A percentile compares a stretch with the other conserved stretches of the same genome.
phyloP scores from a whole-genome alignment of 2,113 vertebrate species.

The Elephantulus edwardii region DNA sequence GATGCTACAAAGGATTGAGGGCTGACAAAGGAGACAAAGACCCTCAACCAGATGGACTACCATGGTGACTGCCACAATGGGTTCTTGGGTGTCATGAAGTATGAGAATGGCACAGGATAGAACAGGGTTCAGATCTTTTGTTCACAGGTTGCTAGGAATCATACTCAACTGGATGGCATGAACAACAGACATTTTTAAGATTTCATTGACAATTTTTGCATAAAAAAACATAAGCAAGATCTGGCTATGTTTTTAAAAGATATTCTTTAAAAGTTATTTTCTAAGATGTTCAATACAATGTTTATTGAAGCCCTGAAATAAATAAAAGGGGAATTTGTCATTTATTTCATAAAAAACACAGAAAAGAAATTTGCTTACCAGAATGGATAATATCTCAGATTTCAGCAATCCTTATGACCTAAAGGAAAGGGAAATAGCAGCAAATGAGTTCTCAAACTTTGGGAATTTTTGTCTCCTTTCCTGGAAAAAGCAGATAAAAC shows the following conservation, averaged over 20 bases:
- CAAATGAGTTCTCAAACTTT: conserved; percentile 46
- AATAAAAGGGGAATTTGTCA: neutral
- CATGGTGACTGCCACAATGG: no score
- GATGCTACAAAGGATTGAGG: no score
- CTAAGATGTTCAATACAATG: conserved; percentile 2
- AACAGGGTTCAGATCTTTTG: no score
- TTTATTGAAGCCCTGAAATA: neutral
- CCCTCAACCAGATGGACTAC: no score
- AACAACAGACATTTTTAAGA: conserved; percentile 23
- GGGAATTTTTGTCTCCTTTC: conserved; percentile 4
- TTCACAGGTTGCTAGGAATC: no score
- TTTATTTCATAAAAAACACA: conserved; percentile 7
- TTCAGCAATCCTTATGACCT: neutral
- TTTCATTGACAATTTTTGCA: neutral
- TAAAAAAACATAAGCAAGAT: neutral
- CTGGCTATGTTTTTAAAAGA: neutral
- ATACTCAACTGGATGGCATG: no score
- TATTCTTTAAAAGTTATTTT: conserved; percentile 42
- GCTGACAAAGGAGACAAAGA: no score
- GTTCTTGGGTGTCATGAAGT: no score
- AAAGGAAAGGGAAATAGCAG: conserved; percentile 34
- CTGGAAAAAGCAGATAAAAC: conserved; percentile 29
- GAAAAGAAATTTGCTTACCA: conserved; percentile 45
- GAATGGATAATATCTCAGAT: neutral
- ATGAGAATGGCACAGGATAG: no score